Percentiles rank a stretch among this genome's conserved stretches.
phyloP scores from a whole-genome alignment of 2,113 vertebrate species.

The Heterotilapia buettikoferi region DNA sequence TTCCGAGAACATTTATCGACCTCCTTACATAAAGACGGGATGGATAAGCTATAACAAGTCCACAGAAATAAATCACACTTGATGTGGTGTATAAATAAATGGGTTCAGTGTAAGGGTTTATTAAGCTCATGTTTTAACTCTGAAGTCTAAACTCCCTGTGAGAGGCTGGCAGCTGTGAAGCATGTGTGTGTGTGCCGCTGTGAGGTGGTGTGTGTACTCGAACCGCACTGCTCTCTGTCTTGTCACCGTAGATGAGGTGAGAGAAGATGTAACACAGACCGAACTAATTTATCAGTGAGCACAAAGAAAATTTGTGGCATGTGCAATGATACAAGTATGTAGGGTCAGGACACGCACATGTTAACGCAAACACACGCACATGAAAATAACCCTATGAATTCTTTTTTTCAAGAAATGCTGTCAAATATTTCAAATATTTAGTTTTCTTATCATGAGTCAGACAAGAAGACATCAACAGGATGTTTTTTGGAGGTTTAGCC shows the following conservation, averaged over 20 bases:
- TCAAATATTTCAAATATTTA: neutral
- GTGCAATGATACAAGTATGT: conserved; percentile 11
- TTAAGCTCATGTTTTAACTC: conserved; percentile 9
- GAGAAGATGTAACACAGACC: conserved; percentile 43
- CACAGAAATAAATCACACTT: neutral
- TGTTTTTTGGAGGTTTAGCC: neutral
- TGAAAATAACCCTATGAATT: neutral
- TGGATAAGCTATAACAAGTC: neutral
- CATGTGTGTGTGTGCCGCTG: neutral
- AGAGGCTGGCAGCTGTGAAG: conserved; percentile 11
- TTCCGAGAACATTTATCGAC: neutral
- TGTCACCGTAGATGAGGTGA: conserved; percentile 52
- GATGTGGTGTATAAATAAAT: conserved; percentile 16
- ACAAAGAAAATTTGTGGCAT: conserved; percentile 18
- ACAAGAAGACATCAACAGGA: neutral
- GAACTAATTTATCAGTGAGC: conserved; percentile 33
- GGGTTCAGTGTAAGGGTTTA: neutral
- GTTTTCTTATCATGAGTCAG: neutral
- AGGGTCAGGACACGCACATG: neutral
- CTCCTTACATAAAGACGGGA: neutral
- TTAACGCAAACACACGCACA: neutral
- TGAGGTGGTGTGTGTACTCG: neutral
- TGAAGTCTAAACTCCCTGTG: conserved; percentile 4
- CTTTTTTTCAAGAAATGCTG: neutral
- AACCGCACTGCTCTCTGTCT: neutral